Evolutionary conservation across 2,113 vertebrate genomes (phyloP), one percentile per base, ranked within the genome.

Genomic region (Leptocoma aspasia): DNA sequence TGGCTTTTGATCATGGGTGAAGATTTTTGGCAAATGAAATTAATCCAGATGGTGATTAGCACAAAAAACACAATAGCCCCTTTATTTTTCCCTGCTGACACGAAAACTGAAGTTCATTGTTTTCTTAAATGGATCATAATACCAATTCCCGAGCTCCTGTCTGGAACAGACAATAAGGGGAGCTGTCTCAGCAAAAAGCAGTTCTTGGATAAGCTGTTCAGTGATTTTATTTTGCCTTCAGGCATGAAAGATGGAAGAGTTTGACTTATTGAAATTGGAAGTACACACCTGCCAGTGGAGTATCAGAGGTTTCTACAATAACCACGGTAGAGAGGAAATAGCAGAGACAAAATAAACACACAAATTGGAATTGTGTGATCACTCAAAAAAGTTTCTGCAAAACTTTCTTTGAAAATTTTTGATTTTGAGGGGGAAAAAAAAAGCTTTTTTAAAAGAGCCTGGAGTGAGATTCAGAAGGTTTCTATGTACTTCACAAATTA

Each of bases 181-280:
- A 96, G 88, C 81, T 96, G 75, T 78, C 68, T 95, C 93, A 95
- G 96, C 88, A 96, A 97, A 95, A 95, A 95, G 42, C 78, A 88
- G 31, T 50, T 94, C 69, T 91, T 90, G 83, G 71, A 77, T 94
- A 96, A 95, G 42, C 71, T 93, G 60, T 88, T 94, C 83, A 92
- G 64, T 86, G 86, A 88, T 90, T 97, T 93, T 95, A 15, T 59
- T 94, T 95, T 96, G 91, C 96, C 92, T 94, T 93, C 39, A 94
- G 91, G 95, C 90, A 82, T 64, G 27, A 95, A 72, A 96, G 28
- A 76, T 68, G 87, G 89, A 96, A 95, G 75, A 94, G 13, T 92
- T 92, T 95, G 80, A 82, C 47, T 86, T 93, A 75, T 92, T 96
- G 88, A 96, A 89, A 95, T 9, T 95, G 57, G 71, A 96, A 97